Conservation (phyloP, 1,140 invertebrate genomes). For the Ooceraea biroi region DNA sequence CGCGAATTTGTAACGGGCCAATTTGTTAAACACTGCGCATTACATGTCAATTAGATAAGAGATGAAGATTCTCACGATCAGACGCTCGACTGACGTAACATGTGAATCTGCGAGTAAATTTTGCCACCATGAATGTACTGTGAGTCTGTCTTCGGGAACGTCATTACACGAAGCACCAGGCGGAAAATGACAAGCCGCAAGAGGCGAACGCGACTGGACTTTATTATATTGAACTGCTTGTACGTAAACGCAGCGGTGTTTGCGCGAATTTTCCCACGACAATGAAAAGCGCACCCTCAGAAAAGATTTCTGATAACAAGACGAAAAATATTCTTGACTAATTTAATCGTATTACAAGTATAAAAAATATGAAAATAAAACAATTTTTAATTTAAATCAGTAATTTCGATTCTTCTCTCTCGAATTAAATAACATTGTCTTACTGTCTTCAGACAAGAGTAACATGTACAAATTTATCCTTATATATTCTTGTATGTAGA, state of each 20-base stretch:
- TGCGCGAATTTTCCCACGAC: neutral
- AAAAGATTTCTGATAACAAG: too few species aligned
- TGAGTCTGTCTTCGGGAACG: slow-evolving; percentile 17
- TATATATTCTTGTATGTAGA: too few species aligned
- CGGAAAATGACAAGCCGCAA: slow-evolving; percentile 36
- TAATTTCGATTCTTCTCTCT: too few species aligned
- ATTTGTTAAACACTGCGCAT: neutral
- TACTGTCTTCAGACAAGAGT: too few species aligned
- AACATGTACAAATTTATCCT: too few species aligned
- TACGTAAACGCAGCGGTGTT: slow-evolving; percentile 5
- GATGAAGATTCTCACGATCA: neutral
- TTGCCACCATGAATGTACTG: neutral
- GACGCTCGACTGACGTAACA: slow-evolving; percentile 27
- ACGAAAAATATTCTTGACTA: too few species aligned
- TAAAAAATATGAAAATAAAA: too few species aligned
- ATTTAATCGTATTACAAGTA: too few species aligned
- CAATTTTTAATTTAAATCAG: too few species aligned
- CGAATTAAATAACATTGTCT: too few species aligned
- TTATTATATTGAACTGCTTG: slow-evolving; percentile 1
- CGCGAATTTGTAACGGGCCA: too few species aligned
- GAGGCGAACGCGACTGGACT: neutral
- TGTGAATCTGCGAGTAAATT: slow-evolving; percentile 9
- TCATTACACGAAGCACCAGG: slow-evolving; percentile 24
- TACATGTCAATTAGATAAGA: neutral
- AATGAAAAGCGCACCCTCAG: neutral